Conservation (phyloP, 2,888 invertebrate genomes). For the Belgica antarctica region DNA sequence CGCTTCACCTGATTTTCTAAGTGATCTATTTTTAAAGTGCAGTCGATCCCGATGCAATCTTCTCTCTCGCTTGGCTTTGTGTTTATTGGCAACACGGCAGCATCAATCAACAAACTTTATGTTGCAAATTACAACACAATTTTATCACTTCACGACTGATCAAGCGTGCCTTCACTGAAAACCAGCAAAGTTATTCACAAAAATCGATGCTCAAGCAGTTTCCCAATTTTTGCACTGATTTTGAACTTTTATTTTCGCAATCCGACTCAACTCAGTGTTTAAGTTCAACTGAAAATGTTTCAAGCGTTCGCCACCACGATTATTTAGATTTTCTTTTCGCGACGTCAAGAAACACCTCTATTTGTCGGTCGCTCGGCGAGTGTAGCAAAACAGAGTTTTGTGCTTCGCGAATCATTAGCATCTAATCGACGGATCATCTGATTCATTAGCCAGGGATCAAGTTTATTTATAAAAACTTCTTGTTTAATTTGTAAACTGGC, state of each 20-base stretch:
- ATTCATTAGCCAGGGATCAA: too few relatives aligned
- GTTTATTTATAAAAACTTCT: too few relatives aligned
- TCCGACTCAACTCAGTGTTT: constrained; percentile 29
- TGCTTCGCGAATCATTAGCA: too few relatives aligned
- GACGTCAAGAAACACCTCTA: constrained; percentile 22
- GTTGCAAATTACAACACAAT: background rate
- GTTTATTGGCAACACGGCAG: background rate
- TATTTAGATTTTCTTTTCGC: constrained; percentile 36
- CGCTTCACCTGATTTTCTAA: background rate
- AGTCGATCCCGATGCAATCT: background rate
- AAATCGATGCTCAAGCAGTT: background rate
- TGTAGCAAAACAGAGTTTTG: too few relatives aligned
- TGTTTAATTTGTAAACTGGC: too few relatives aligned
- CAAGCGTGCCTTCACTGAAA: too few relatives aligned
- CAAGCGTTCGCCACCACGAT: constrained; percentile 20
- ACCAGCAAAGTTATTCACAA: background rate
- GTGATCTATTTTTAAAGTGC: background rate
- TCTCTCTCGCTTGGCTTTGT: constrained; percentile 4
- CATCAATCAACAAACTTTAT: background rate
- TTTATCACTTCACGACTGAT: background rate
- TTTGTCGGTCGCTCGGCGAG: background rate
- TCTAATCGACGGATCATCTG: too few relatives aligned
- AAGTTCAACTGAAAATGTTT: constrained; percentile 40
- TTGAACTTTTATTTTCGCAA: constrained; percentile 11
- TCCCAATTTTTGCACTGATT: background rate